Evolutionary conservation across 1,140 invertebrate species (phyloP), one percentile per base, ranked within the genome.

Genomic region (Zaprionus gabonicus): DNA sequence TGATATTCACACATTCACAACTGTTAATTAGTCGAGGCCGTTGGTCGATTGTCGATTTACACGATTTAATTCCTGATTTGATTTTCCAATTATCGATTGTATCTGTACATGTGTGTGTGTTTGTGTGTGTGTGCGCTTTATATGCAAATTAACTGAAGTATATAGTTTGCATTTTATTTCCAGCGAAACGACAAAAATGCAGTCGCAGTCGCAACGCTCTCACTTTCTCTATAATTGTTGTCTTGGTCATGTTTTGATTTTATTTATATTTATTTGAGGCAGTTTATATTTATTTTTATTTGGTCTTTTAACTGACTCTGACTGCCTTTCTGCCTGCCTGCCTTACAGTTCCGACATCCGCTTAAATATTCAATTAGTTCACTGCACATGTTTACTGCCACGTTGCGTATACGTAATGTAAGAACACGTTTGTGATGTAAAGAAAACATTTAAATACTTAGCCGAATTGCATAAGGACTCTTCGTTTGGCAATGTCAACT

Each of bases 181-280:
- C 31, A 23, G 28, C 31, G 31, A 65, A 65, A 78, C 38, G 56
- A 53, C 60, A 65, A 74, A 78, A 75, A 60, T 77, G 64, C 70
- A 73, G 41, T 41, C 70, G 76, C 46, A 25, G 36, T 62, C 51
- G 34, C 65, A 57, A 41, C 41, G 57, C 71, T 63, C 74, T 78
- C 56, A 80, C 80, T 87, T 87, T 86, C 83, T 80, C 83, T 67
- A 75, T 87, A 86, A 87, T 86, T 80, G 80, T 86, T 87, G 80
- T 75, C 68, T 85, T 79, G 74, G 63, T 59, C 65, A 73, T 78
- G 51, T 72, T 77, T 66, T 34, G 60, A 71, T 60, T 71, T 76
- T 71, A 76, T 71, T 76, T 76, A 71, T 71, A 71, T 71, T 64
- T 56, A 72, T 67, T 76, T 77, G 36, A 55, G 41, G 49, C 66